phyloP scores from a whole-genome alignment of 2,797 vertebrate species.

The Galaxias olidus region DNA sequence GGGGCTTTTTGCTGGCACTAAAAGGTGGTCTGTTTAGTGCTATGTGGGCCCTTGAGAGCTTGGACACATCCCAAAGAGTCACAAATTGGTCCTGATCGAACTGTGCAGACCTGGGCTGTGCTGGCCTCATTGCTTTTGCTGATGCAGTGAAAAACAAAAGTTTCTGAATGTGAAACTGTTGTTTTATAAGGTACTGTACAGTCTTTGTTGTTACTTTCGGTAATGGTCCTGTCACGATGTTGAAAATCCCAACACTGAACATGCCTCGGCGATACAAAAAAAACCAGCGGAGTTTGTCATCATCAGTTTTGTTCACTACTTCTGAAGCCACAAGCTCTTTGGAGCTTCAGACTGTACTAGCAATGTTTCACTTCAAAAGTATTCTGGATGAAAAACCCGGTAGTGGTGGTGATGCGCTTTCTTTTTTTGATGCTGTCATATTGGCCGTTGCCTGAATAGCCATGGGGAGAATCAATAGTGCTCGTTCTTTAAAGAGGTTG shows the following conservation, averaged over 20 bases:
- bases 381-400: neutral
- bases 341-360: neutral
- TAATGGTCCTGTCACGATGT: too few species aligned
- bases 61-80: conserved; percentile 50
- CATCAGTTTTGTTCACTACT: neutral
- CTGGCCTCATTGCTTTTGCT: conserved; percentile 47
- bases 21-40: conserved; percentile 42
- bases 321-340: neutral
- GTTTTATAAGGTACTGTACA: neutral
- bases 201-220: neutral
- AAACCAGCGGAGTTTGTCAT: too few species aligned
- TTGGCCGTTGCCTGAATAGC: neutral
- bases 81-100: conserved; percentile 54
- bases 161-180: neutral
- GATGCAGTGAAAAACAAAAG: conserved; percentile 23
- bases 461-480: neutral
- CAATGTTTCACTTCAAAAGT: neutral
- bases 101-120: conserved; percentile 47
- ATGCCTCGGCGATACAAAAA: too few species aligned
- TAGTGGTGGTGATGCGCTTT: neutral
- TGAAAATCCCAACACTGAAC: too few species aligned
- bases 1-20: conserved; percentile 49
- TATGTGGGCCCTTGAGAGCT: conserved; percentile 45
- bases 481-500: neutral
- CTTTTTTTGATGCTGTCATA: neutral